Base-by-base conservation (phyloP, 1,140 invertebrate genomes). In the Microplitis demolitor region DNA sequence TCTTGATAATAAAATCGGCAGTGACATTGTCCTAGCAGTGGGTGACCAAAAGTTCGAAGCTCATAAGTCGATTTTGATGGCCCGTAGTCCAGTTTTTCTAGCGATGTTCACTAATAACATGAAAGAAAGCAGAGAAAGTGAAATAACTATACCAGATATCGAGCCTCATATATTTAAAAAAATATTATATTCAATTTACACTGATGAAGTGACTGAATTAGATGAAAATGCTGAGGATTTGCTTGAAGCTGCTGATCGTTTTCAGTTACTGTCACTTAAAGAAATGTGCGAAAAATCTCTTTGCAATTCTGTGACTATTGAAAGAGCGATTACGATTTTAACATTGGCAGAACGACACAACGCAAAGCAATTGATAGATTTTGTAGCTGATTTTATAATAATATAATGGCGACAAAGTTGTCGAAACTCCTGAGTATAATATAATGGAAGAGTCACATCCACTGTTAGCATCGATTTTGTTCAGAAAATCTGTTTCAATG, bases 111-210 rank as follows among this genome's bases (percentile, higher is more conserved):
- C 24, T 5, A 3, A 34, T 3, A 60, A 58, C 4, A 34, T 56
- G 66, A 35, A 1, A 3, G 51, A 69, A 33, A n/a, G n/a, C 16
- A 2, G 33, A 4, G 33, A 34, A 35, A 14, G 3, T 0, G 31
- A 34, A 58, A 53, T 69, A 6, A 35, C 31, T 0, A 58, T 69
- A 35, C 14, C 54, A 3, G 66, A 69, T 5, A 56, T 69, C 2
- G 51, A 69, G 9, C 51, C 66, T 4, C 31, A 56, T 14, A 60
- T 69, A 4, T 69, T 69, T 13, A 9, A 58, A 14, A 58, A 58
- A 16, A 16, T 69, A 3, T 16, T 69, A 34, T 13, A 56, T 3
- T 69, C 54, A 14, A 69, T 69, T 35, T 69, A 69, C 13, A n/a
- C 16, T 9, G 66, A 69, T 34, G 13, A 69, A 16, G 31, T 69